These are phyloP conservation scores for Ovis aries DNA, from an alignment of 2,113 vertebrate genomes.

Conservation along the genomic window DNA sequence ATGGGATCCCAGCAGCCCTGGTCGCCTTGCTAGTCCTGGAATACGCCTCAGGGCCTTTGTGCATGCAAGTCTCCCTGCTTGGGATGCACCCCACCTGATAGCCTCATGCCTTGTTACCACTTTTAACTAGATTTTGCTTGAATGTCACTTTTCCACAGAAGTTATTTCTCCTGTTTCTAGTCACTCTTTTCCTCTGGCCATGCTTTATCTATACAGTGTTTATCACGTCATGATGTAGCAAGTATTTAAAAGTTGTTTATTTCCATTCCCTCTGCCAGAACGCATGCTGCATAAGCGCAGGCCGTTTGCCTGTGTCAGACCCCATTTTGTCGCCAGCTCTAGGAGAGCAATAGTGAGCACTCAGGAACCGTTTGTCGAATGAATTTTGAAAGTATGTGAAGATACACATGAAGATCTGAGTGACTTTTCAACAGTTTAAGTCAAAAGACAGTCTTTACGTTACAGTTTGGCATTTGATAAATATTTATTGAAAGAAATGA, in stretches of 20 bases:
- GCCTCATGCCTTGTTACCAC: not conserved
- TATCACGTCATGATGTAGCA: not conserved
- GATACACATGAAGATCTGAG: not conserved
- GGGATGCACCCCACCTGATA: not conserved
- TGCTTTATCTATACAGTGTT: not conserved
- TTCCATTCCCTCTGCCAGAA: not conserved
- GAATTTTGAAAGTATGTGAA: not conserved
- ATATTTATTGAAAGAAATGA: not conserved
- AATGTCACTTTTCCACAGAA: not conserved
- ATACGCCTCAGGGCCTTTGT: not conserved
- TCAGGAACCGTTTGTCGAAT: not conserved
- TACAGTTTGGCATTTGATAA: not conserved
- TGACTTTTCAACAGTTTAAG: not conserved
- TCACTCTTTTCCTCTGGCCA: not conserved
- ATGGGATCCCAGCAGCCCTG: not conserved
- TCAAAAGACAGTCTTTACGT: not conserved
- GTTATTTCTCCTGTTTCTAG: not conserved
- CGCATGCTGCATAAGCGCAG: rapidly evolving
- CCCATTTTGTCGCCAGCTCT: not conserved
- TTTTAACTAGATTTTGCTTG: not conserved
- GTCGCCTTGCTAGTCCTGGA: not conserved
- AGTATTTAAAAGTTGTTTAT: not conserved
- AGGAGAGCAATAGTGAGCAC: not conserved
- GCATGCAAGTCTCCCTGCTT: not conserved
- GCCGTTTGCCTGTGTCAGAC: not conserved